Conservation (phyloP, 1,140 invertebrate genomes). For the Riptortus pedestris region DNA sequence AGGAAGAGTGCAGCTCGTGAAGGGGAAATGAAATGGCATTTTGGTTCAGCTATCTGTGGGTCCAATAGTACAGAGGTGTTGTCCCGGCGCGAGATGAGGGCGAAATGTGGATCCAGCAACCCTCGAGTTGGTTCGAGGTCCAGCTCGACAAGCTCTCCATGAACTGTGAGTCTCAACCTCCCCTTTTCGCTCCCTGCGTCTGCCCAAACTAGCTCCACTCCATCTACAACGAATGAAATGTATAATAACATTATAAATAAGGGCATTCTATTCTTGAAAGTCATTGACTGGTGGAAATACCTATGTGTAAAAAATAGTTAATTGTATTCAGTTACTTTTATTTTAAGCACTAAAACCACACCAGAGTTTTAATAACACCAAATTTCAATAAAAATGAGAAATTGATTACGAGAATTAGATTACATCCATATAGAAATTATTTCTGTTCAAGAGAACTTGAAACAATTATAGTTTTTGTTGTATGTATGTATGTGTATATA, state of each 20-base stretch:
- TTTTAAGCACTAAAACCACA: background rate
- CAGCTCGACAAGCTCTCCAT: background rate
- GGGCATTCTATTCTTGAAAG: background rate
- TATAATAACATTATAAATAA: too few relatives aligned
- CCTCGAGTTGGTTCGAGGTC: background rate
- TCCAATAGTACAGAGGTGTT: conserved; percentile 24
- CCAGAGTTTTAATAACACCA: background rate
- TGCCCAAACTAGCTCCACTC: background rate
- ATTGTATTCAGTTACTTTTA: background rate
- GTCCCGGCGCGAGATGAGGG: conserved; percentile 14
- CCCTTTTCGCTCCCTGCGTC: background rate
- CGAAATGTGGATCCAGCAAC: background rate
- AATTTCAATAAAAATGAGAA: background rate
- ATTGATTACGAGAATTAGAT: background rate
- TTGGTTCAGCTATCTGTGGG: conserved; percentile 18
- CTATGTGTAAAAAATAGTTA: background rate
- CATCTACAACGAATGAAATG: background rate
- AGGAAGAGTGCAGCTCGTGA: conserved; percentile 31
- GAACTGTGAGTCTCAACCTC: background rate
- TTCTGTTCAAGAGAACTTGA: too few relatives aligned
- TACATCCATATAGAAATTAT: background rate
- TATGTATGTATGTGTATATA: too few relatives aligned
- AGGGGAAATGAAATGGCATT: conserved; percentile 31
- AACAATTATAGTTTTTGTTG: too few relatives aligned
- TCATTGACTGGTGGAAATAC: background rate